Percentiles rank a stretch among this genome's conserved stretches.
phyloP scores from a whole-genome alignment of 2,888 invertebrate species.

The Ganaspis brasiliensis region DNA sequence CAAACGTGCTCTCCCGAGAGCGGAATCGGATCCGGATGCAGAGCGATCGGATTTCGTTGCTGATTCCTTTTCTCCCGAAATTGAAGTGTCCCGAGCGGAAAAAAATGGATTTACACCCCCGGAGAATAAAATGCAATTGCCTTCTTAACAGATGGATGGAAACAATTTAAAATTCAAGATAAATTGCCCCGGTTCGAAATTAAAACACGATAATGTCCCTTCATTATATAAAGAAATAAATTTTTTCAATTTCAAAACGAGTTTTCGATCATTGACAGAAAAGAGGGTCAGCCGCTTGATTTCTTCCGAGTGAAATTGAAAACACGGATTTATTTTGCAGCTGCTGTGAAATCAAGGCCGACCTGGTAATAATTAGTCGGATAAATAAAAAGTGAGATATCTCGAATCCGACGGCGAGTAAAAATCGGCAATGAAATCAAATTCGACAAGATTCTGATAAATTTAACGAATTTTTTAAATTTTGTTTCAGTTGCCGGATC shows the following conservation, averaged over 20 bases:
- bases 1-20: constrained; percentile 37
- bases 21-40: constrained; percentile 61
- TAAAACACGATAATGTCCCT: too few relatives aligned
- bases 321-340: constrained; percentile 34
- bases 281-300: not conserved
- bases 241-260: too few relatives aligned
- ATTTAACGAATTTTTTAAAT: too few relatives aligned
- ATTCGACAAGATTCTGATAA: too few relatives aligned
- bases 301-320: constrained; percentile 23
- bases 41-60: constrained; percentile 62
- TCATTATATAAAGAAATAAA: too few relatives aligned
- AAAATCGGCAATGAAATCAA: not conserved
- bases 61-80: constrained; percentile 45
- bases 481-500: not conserved
- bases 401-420: too few relatives aligned
- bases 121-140: not conserved
- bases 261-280: not conserved
- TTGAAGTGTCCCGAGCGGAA: constrained; percentile 7
- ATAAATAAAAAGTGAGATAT: not conserved
- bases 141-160: not conserved
- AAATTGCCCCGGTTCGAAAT: too few relatives aligned
- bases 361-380: constrained; percentile 4
- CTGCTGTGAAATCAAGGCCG: constrained; percentile 34
- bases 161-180: too few relatives aligned
- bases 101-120: not conserved